phyloP scores from a whole-genome alignment of 2,113 vertebrate species.

The Notiomystis cincta region DNA sequence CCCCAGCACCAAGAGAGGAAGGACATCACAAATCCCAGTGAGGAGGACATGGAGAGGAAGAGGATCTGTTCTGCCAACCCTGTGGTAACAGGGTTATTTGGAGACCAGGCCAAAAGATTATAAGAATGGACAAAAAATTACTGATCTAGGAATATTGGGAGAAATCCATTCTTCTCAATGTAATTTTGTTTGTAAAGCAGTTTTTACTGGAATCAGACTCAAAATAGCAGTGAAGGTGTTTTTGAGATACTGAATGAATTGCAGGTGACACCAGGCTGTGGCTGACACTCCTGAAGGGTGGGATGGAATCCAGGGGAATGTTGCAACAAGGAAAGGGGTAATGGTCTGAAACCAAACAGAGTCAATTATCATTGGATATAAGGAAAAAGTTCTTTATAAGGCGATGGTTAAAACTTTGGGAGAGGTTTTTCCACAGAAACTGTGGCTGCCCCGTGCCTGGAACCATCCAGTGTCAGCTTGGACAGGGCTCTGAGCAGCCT shows the following conservation, averaged over 20 bases:
- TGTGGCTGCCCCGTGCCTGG: not conserved
- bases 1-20: not conserved
- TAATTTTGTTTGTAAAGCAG: not conserved
- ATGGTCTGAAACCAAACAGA: not conserved
- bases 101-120: not conserved
- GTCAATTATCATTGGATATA: too few relatives aligned
- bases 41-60: not conserved
- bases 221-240: not conserved
- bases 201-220: not conserved
- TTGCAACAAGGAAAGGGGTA: not conserved
- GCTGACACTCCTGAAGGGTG: not conserved
- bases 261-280: not conserved
- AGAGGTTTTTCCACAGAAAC: not conserved
- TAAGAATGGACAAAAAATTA: not conserved
- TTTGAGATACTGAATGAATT: not conserved
- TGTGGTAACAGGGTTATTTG: not conserved
- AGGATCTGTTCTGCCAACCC: not conserved
- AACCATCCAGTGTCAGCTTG: fast-evolving
- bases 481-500: not conserved
- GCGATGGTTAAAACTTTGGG: too few relatives aligned
- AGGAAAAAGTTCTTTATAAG: not conserved
- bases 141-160: not conserved
- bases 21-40: slow-evolving; percentile 32
- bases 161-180: not conserved
- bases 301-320: not conserved